phyloP scores from a whole-genome alignment of 2,888 invertebrate genomes.

The Ptychoptera albimana region DNA sequence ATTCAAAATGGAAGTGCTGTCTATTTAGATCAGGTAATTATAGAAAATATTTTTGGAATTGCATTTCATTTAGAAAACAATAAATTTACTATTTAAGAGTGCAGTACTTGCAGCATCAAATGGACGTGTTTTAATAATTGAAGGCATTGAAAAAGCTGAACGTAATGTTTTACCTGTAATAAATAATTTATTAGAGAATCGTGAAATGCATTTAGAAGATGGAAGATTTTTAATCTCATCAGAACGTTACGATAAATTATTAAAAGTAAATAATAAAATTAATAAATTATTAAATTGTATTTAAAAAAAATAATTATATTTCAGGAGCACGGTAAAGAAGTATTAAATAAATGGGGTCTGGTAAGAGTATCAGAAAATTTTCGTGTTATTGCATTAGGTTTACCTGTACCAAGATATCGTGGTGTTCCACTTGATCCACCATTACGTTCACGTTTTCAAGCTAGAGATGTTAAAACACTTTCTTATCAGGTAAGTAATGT shows the following conservation, averaged over 20 bases:
- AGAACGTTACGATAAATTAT: slow-evolving; percentile 72
- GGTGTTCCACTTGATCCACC: slow-evolving; percentile 96
- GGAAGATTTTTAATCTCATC: slow-evolving; percentile 86
- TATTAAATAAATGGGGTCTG: slow-evolving; percentile 73
- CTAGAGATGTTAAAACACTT: slow-evolving; percentile 52
- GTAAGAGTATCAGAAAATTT: slow-evolving; percentile 86
- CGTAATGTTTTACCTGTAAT: slow-evolving; percentile 90
- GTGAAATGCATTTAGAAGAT: slow-evolving; percentile 97
- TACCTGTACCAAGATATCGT: slow-evolving; percentile 73
- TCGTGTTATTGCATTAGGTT: slow-evolving; percentile 79
- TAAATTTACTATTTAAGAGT: slow-evolving; percentile 38
- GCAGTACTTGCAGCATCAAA: slow-evolving; percentile 84
- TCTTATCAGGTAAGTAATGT: slow-evolving; percentile 17
- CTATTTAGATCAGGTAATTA: slow-evolving; percentile 76
- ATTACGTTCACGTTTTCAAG: slow-evolving; percentile 85
- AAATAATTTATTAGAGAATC: slow-evolving; percentile 90
- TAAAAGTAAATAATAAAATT: slow-evolving; percentile 40
- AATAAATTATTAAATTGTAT: slow-evolving; percentile 4
- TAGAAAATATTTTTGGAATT: neutral
- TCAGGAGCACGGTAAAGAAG: slow-evolving; percentile 62
- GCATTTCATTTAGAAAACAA: neutral
- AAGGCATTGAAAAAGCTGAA: slow-evolving; percentile 96
- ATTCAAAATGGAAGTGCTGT: slow-evolving; percentile 74
- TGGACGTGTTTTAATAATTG: slow-evolving; percentile 77
- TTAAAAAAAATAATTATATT: too few relatives aligned